Evolutionary conservation across 2,113 vertebrate species (phyloP).

Genomic region (Phalacrocorax brasilianus): DNA sequence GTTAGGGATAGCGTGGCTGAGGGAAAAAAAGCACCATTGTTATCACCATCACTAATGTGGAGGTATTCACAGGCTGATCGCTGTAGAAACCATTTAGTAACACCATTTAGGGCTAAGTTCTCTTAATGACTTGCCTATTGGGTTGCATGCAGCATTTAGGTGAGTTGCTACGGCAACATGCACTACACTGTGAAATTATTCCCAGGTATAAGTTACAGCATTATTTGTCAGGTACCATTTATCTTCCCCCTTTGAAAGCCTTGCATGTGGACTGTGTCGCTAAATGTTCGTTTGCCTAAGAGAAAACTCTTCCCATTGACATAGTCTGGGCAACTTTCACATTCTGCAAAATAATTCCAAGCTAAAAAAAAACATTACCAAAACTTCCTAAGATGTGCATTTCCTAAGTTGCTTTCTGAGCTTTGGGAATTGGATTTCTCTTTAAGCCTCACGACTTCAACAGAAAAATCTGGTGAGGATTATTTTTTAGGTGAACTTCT

Average conservation of each 20-base stretch:
- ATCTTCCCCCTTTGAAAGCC: conserved; percentile 38
- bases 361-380: not conserved
- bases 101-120: conserved; percentile 39
- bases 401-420: conserved; percentile 26
- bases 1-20: conserved; percentile 26
- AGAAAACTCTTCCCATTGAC: conserved; percentile 41
- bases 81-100: conserved; percentile 67
- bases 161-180: conserved; percentile 37
- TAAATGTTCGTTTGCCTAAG: conserved; percentile 3
- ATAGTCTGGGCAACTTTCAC: conserved; percentile 12
- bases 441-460: not conserved
- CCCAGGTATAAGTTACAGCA: conserved; percentile 57
- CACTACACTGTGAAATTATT: conserved; percentile 10
- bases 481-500: not conserved
- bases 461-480: not conserved
- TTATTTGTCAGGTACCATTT: conserved; percentile 42
- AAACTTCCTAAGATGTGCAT: conserved; percentile 17
- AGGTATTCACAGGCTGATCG: conserved; percentile 59
- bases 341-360: conserved; percentile 45
- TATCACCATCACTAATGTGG: conserved; percentile 70
- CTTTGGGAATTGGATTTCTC: conserved; percentile 48
- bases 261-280: not conserved
- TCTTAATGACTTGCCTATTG: conserved; percentile 53
- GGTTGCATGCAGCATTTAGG: conserved; percentile 19
- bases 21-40: conserved; percentile 57